Conservation (phyloP, 2,797 vertebrate species). For the Eidolon dupreanum region DNA sequence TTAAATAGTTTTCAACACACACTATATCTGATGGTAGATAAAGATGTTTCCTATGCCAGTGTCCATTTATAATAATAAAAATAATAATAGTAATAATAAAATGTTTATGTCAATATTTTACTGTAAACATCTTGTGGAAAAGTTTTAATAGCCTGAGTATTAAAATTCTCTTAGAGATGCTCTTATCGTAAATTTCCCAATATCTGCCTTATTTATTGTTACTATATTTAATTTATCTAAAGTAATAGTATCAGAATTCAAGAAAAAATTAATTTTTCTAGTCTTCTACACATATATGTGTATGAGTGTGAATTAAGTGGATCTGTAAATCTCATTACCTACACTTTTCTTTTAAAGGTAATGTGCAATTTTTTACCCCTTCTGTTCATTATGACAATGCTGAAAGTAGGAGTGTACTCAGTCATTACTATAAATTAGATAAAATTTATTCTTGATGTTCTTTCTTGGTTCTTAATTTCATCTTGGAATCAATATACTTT, state of each 20-base stretch:
- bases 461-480: background rate
- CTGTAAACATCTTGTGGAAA: background rate
- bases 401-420: background rate
- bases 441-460: background rate
- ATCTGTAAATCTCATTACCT: background rate
- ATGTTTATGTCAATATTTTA: background rate
- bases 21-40: background rate
- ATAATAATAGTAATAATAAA: background rate
- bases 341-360: background rate
- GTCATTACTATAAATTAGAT: background rate
- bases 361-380: background rate
- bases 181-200: background rate
- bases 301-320: background rate
- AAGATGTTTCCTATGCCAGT: background rate
- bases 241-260: background rate
- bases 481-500: background rate
- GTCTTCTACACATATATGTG: background rate
- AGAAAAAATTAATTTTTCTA: background rate
- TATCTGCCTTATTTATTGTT: background rate
- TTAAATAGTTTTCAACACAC: background rate
- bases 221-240: background rate
- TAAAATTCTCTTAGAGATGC: conserved; percentile 41
- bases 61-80: background rate
- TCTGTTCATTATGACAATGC: background rate
- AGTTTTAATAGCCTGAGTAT: background rate